phyloP scores from a whole-genome alignment of 2,888 invertebrate species.

The Ochropacha duplaris region DNA sequence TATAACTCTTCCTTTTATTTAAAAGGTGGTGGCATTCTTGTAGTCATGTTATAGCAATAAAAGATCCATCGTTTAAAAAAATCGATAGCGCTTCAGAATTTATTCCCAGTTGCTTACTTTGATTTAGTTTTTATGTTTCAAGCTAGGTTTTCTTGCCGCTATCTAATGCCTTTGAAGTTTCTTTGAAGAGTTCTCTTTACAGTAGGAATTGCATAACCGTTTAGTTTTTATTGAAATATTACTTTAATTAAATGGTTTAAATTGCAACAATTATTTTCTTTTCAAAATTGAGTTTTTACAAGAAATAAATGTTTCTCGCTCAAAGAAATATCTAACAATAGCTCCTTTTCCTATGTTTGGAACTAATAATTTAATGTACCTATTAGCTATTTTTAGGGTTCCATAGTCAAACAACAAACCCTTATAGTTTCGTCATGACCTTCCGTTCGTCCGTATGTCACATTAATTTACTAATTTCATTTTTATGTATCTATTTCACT shows the following conservation, averaged over 20 bases:
- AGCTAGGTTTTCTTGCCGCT: not conserved
- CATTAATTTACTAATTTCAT: no score
- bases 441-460: no score
- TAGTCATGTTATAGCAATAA: not conserved
- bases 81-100: not conserved
- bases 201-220: not conserved
- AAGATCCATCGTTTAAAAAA: not conserved
- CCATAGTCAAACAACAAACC: no score
- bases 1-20: not conserved
- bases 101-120: not conserved
- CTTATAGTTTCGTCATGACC: no score
- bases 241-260: not conserved
- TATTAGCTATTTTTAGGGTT: no score
- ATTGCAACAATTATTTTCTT: not conserved
- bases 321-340: no score
- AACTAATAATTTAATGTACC: no score
- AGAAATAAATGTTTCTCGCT: not conserved
- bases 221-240: not conserved
- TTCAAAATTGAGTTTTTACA: no score
- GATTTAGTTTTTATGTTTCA: slow-evolving; percentile 1
- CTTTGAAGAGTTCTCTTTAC: not conserved
- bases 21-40: not conserved
- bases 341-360: no score
- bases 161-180: not conserved
- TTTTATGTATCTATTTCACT: no score